phyloP scores from a whole-genome alignment of 1,140 invertebrate genomes.

The Euglossa dilemma region DNA sequence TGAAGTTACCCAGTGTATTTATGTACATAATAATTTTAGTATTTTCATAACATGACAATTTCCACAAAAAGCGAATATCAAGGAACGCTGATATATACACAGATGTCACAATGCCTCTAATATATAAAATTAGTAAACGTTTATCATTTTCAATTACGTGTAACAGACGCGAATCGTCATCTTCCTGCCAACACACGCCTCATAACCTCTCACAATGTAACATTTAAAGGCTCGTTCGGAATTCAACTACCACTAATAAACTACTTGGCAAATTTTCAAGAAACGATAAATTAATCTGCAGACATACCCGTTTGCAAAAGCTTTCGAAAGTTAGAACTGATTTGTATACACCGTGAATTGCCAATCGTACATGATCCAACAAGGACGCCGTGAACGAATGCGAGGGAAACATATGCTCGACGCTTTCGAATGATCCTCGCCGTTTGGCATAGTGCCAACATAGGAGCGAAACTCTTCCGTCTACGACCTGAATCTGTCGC shows the following conservation, averaged over 20 bases:
- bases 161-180: too few relatives aligned
- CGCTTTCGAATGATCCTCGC: conserved; percentile 60
- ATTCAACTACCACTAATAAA: neutral
- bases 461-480: conserved; percentile 63
- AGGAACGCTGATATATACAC: too few relatives aligned
- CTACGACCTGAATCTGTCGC: conserved; percentile 62
- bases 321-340: conserved; percentile 45
- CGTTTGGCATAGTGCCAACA: conserved; percentile 54
- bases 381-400: conserved; percentile 43
- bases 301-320: conserved; percentile 29
- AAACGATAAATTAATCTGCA: neutral
- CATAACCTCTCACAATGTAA: neutral
- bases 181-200: too few relatives aligned
- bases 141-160: neutral
- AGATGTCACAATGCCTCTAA: too few relatives aligned
- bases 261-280: neutral
- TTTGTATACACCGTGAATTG: conserved; percentile 54
- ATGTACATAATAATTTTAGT: too few relatives aligned
- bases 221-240: neutral
- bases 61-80: too few relatives aligned
- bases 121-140: neutral
- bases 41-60: too few relatives aligned
- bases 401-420: conserved; percentile 45
- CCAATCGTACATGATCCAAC: conserved; percentile 37
- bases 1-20: too few relatives aligned